These are phyloP conservation scores for Gymnorhina tibicen DNA, from an alignment of 2,113 vertebrate species.

Conservation along the genomic window DNA sequence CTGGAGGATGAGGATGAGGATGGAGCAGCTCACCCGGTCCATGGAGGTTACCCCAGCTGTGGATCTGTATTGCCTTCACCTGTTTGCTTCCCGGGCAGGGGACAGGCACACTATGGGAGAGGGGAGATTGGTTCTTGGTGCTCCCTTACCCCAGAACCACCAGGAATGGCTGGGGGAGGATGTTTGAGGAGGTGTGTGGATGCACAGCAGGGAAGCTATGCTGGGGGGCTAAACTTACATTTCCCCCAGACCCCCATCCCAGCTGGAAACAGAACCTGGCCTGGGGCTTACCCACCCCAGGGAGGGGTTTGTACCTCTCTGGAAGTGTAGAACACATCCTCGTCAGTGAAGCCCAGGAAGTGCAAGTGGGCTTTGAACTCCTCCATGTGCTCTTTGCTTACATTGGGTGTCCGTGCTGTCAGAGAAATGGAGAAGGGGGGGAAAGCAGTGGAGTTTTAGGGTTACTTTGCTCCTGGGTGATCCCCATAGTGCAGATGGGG, in stretches of 20 bases:
- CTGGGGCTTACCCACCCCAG: accelerated
- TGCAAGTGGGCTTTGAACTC: not conserved
- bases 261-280: not conserved
- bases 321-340: not conserved
- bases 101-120: not conserved
- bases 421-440: accelerated
- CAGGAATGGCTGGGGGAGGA: accelerated
- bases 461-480: not conserved
- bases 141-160: not conserved
- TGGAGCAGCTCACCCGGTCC: accelerated
- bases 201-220: not conserved
- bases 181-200: not conserved
- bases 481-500: not conserved
- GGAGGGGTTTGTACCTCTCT: not conserved
- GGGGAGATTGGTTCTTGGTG: accelerated
- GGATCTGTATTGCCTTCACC: accelerated
- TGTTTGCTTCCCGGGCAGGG: accelerated
- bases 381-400: conserved; percentile 35
- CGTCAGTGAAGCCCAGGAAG: not conserved
- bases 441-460: not conserved
- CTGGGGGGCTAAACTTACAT: accelerated
- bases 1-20: not conserved
- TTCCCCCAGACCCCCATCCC: not conserved
- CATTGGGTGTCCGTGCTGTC: not conserved
- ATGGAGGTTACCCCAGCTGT: accelerated